Base-by-base conservation (phyloP, 2,797 vertebrate genomes). In the Cryptoblepharus egeriae region DNA sequence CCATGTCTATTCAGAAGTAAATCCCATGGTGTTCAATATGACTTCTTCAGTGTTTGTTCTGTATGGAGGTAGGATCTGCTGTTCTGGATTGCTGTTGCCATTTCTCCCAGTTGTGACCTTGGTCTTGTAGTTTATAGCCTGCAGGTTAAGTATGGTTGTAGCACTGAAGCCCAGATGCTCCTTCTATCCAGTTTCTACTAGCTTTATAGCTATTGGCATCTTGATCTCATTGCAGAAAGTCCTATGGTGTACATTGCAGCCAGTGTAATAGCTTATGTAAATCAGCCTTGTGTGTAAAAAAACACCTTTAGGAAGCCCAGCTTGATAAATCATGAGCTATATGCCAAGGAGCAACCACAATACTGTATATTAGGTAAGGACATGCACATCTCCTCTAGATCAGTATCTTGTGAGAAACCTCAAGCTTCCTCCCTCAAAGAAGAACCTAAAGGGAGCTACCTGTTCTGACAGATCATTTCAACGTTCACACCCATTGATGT, bases 391-490 rank as follows among this genome's bases (percentile, higher is more conserved):
- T 65, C 37, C 16, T 55, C 60, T 1, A 3, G 49, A 26, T n/a
- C 18, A 57, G 7, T 77, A 11, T 69, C 32, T 57, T 24, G 16
- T 49, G 26, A 45, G 35, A 69, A 28, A 30, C 42, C 57, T 76
- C 30, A 58, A 32, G 30, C 73, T 69, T 15, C 42, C 68, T 49
- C 42, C 18, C 3, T 5, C 15, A 71, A 39, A 72, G 75, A 63
- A 39, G 26, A 45, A 52, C 63, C 13, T 32, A 30, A 4, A 18
- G 30, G 24, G 30, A 65, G 35, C 57, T 70, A 8, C 24, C 69
- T 64, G 35, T 65, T 83, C 68, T 64, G 75, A 65, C 49, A 78
- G 75, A 82, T 72, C 28, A 71, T 67, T 39, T 70, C 26, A 28
- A 71, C 39, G 11, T 71, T 26, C 30, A 83, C 63, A 83, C 32